These are phyloP conservation scores for Asarcornis scutulata DNA, from an alignment of 2,113 vertebrate species.

Conservation along the genomic window DNA sequence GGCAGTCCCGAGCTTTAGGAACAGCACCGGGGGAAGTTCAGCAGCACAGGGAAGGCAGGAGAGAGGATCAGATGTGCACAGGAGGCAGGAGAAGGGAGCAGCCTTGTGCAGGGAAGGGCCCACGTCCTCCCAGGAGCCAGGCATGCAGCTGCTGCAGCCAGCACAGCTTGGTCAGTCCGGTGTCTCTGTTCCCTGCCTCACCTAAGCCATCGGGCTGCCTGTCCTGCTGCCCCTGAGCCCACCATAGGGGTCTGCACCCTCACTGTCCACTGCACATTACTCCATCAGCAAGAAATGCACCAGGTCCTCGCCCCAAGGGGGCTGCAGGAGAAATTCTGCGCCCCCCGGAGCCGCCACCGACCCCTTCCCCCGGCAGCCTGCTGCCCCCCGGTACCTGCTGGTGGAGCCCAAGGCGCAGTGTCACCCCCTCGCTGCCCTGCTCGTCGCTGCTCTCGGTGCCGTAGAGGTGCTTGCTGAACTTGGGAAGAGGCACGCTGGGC, in stretches of 20 bases:
- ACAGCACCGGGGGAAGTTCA: neutral
- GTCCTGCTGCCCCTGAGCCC: too few species aligned
- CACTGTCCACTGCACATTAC: too few species aligned
- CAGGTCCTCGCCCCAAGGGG: too few species aligned
- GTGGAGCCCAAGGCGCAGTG: conserved; percentile 82
- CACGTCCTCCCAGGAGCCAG: neutral
- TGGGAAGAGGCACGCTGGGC: conserved; percentile 84
- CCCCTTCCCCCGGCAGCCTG: fast-evolving
- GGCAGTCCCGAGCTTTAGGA: neutral
- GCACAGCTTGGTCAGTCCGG: neutral
- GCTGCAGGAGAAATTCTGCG: neutral
- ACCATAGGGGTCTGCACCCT: neutral
- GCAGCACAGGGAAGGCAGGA: neutral
- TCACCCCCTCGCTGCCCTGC: conserved; percentile 74
- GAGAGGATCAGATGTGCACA: neutral
- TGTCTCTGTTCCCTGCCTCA: neutral
- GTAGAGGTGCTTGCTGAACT: conserved; percentile 89
- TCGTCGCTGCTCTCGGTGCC: conserved; percentile 80
- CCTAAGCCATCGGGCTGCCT: neutral
- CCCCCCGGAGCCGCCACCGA: fast-evolving
- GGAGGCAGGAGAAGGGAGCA: neutral
- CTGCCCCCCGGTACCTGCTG: conserved; percentile 80
- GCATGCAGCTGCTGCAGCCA: neutral
- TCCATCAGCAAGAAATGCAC: neutral
- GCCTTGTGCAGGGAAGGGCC: neutral